A percentile compares a stretch with the other conserved stretches of the same genome.
Evolutionary conservation across 1,140 invertebrate genomes (phyloP).

Genomic region (Aphaenogaster ashmeadi): DNA sequence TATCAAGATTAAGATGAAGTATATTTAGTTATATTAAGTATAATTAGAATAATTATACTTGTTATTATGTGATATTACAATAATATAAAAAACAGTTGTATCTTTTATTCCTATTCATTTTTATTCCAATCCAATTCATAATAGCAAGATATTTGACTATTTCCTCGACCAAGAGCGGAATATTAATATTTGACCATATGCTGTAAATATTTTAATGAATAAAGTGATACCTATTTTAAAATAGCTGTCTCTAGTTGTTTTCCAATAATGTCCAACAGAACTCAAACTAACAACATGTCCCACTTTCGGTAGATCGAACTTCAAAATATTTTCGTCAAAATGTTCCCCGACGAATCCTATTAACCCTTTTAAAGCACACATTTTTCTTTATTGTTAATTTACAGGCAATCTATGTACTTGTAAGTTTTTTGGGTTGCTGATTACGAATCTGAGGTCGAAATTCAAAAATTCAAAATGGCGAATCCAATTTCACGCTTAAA

Average conservation of each 20-base stretch:
- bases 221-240: slow-evolving; percentile 20
- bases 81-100: neutral
- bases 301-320: neutral
- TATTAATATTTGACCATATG: neutral
- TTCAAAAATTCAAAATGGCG: too few relatives aligned
- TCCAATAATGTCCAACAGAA: neutral
- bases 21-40: neutral
- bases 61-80: neutral
- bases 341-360: too few relatives aligned
- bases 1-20: neutral
- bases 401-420: too few relatives aligned
- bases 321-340: slow-evolving; percentile 35
- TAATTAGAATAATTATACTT: slow-evolving; percentile 1
- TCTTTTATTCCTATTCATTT: neutral
- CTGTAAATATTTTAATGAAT: slow-evolving; percentile 23
- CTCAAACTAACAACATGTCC: neutral
- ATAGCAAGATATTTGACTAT: neutral
- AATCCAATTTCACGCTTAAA: too few relatives aligned
- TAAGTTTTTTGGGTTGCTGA: too few relatives aligned
- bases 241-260: slow-evolving; percentile 12
- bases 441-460: too few relatives aligned
- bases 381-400: too few relatives aligned
- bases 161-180: neutral
- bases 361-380: too few relatives aligned
- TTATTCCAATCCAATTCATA: neutral